Evolutionary conservation across 2,797 vertebrate genomes (phyloP), one percentile per base, ranked within the genome.

Genomic region (Lithobates sylvaticus): DNA sequence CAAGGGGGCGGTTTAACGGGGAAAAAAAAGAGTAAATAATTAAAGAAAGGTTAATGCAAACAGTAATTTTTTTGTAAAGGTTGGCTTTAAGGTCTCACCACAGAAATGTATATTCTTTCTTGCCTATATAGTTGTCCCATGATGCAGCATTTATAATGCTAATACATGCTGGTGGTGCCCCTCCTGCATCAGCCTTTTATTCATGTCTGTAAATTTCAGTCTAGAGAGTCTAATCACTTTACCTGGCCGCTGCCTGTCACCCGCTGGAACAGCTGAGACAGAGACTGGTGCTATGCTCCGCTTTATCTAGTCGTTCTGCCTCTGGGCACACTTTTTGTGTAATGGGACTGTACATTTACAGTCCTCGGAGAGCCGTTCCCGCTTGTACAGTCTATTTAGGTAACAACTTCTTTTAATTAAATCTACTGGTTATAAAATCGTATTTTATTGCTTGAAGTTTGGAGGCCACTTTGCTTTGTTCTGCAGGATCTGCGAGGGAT

Each of bases 321-420:
- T 58, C n/a, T 80, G 64, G 84, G 84, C 61, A 58, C 84, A 80
- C 58, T 74, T 75, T 80, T 85, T 47, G 39, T 85, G 77, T 85
- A 85, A 80, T 80, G 77, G 77, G 84, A 85, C 84, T 67, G 76
- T 80, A 85, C 70, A 73, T 85, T 80, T 68, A 50, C 39, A 73
- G 23, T 85, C 84, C 71, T 80, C 32, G 5, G 77, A 68, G 84
- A 80, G 76, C 23, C 23, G 27, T 85, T 85, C 69, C 71, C 42
- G 39, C 71, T 69, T 58, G 78, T 86, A 36, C 78, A 76, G 78
- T 81, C 70, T 81, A 81, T 86, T 81, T 81, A 86, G 78, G 72
- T 70, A 79, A 67, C 72, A 80, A 29, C 65, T 81, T 34, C 61
- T 86, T 86, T 86, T 86, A 86, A 86, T 86, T 81, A 86, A 81